Percentiles rank a stretch among this genome's conserved stretches.
These are phyloP conservation scores for Oikopleura albicans DNA, from an alignment of 23 tunicate genomes.

Conservation along the genomic window DNA sequence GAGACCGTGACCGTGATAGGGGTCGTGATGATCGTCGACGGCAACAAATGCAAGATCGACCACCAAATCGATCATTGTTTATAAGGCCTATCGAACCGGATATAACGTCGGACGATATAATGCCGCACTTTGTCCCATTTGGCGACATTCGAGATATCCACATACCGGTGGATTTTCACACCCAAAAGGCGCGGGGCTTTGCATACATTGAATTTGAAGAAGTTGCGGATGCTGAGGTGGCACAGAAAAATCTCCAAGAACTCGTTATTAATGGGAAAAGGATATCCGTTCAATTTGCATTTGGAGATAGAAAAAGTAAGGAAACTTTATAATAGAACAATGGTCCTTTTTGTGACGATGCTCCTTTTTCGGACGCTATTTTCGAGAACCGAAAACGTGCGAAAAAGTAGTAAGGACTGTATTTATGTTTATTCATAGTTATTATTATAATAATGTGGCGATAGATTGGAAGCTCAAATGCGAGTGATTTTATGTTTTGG, in stretches of 20 bases:
- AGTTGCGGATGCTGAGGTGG: neutral
- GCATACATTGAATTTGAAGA: neutral
- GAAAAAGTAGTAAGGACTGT: too few species aligned
- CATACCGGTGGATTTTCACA: neutral
- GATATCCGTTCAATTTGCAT: constrained; percentile 7
- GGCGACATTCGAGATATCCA: constrained; percentile 7
- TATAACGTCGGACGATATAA: neutral
- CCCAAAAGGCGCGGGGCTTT: neutral
- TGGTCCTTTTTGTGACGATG: too few species aligned
- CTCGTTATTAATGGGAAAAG: neutral
- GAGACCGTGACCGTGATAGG: too few species aligned
- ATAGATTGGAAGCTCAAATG: too few species aligned
- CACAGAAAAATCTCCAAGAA: neutral
- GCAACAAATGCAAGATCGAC: too few species aligned
- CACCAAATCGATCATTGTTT: constrained; percentile 2
- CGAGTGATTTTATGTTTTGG: too few species aligned
- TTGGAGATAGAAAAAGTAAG: constrained; percentile 17
- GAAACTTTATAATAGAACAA: too few species aligned
- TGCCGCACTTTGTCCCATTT: neutral
- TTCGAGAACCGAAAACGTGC: too few species aligned
- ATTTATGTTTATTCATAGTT: too few species aligned
- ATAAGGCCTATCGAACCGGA: neutral
- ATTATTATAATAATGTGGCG: too few species aligned
- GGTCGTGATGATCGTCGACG: too few species aligned
- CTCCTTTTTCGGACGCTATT: too few species aligned